Evolutionary conservation across 2,888 invertebrate species (phyloP).

Genomic region (Cantharis nigra): DNA sequence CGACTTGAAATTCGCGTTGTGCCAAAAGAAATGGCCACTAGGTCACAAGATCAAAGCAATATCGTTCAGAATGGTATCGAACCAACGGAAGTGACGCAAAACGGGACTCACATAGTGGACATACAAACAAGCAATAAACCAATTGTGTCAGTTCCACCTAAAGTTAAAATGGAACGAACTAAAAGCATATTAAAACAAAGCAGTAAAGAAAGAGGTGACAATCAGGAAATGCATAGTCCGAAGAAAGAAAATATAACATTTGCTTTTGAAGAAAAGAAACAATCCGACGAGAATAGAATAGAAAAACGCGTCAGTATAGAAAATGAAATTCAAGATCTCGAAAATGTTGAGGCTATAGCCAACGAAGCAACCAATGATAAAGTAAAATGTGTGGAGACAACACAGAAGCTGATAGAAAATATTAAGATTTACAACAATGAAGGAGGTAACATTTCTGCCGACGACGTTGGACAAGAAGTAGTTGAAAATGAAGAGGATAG

Average conservation of each 20-base stretch:
- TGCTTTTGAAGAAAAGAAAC: slow-evolving; percentile 42
- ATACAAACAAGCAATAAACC: slow-evolving; percentile 23
- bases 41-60: neutral
- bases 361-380: neutral
- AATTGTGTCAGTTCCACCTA: slow-evolving; percentile 28
- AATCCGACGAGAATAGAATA: slow-evolving; percentile 11
- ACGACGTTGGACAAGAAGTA: slow-evolving; percentile 12
- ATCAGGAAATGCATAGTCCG: slow-evolving; percentile 44
- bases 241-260: slow-evolving; percentile 52
- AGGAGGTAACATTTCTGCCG: neutral
- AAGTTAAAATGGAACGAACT: slow-evolving; percentile 48
- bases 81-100: slow-evolving; percentile 6
- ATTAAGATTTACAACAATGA: neutral
- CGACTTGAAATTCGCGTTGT: slow-evolving; percentile 82
- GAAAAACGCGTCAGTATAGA: slow-evolving; percentile 38
- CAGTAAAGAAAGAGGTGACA: slow-evolving; percentile 49
- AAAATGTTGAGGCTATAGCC: neutral
- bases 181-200: slow-evolving; percentile 53
- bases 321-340: slow-evolving; percentile 16
- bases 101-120: slow-evolving; percentile 8
- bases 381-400: slow-evolving; percentile 1
- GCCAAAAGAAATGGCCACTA: slow-evolving; percentile 49
- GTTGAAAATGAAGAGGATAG: slow-evolving; percentile 25
- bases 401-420: neutral
- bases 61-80: neutral